Base-by-base conservation (phyloP, 2,888 invertebrate genomes). In the Erebia ligea region DNA sequence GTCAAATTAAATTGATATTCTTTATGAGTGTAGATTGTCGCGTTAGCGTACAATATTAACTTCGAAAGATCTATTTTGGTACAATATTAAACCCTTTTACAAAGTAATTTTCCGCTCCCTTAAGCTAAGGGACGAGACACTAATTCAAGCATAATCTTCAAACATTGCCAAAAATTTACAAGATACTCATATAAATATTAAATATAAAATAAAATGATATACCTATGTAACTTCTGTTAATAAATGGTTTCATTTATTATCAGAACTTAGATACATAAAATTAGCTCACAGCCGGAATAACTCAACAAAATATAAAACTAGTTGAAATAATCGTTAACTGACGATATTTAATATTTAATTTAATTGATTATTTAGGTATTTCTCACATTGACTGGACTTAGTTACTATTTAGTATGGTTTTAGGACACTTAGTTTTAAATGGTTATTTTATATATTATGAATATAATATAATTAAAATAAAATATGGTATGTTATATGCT, bases 281-380 rank as follows among this genome's bases (percentile, higher is more conserved):
- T 59, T 48, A 56, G 71, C 61, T 72, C 72, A 72, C 69, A 72
- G 72, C 63, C 69, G 69, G 72, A 66, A 72, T 69, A 66, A 72
- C 56, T 52, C 10, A 72, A 66, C 19, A 59, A 50, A 57, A 68
- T n/a, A 42, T 17, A 17, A n/a, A 34, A 58, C n/a, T 2, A 59
- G 11, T 57, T 57, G 13, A 57, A 59, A 59, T 11, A 34, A 59
- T 17, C 11, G 34, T 15, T 58, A 58, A 15, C 58, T 58, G 17
- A 19, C 17, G 17, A 54, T 54, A 19, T 19, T 58, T 15, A 15
- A 57, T 45, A 25, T 57, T 25, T 4, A 3, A 34, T 15, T 58
- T 15, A 34, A 19, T 25, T 34, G 58, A 13, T 57, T 21, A 61
- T 1, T 59, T 40, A 5, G 10, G 17, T 34, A 34, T 34, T 15